A percentile compares a stretch with the other conserved stretches of the same genome.
These are phyloP conservation scores for Boulengeromyrus knoepffleri DNA, from an alignment of 2,113 vertebrate genomes.

Conservation along the genomic window DNA sequence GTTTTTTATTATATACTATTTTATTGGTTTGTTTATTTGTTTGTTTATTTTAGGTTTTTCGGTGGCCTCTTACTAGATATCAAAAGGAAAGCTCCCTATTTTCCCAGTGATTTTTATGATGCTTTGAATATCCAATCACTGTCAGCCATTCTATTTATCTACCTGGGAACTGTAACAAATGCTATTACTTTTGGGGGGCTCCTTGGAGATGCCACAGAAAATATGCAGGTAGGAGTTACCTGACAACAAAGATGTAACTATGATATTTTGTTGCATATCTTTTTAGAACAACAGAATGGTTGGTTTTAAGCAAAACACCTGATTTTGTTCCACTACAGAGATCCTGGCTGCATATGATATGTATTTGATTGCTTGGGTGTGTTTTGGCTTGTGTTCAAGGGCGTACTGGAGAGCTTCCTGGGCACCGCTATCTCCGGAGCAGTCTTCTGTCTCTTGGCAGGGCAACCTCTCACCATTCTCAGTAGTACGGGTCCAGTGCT, in stretches of 20 bases:
- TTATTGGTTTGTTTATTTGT: neutral
- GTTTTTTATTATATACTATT: neutral
- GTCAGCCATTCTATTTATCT: constrained; percentile 92
- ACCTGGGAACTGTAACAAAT: constrained; percentile 94
- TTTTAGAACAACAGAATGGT: neutral
- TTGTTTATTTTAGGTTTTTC: constrained; percentile 69
- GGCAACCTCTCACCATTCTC: constrained; percentile 91
- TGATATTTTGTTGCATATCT: neutral
- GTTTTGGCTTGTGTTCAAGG: constrained; percentile 56
- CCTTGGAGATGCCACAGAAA: constrained; percentile 92
- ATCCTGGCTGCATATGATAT: neutral
- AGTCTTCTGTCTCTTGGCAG: constrained; percentile 83
- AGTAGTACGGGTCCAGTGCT: constrained; percentile 96
- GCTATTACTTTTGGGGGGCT: constrained; percentile 97
- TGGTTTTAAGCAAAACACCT: neutral
- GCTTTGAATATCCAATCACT: constrained; percentile 89
- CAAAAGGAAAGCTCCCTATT: constrained; percentile 89
- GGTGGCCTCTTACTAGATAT: constrained; percentile 93
- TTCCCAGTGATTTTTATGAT: constrained; percentile 88
- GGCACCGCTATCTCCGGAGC: constrained; percentile 85
- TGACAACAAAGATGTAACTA: neutral
- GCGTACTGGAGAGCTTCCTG: constrained; percentile 95
- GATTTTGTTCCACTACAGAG: neutral
- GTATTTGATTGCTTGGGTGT: neutral
- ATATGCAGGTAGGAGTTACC: constrained; percentile 83